A percentile compares a stretch with the other conserved stretches of the same genome.
Conservation (phyloP, 2,797 vertebrate genomes). For the Halcyon smyrnensis region DNA sequence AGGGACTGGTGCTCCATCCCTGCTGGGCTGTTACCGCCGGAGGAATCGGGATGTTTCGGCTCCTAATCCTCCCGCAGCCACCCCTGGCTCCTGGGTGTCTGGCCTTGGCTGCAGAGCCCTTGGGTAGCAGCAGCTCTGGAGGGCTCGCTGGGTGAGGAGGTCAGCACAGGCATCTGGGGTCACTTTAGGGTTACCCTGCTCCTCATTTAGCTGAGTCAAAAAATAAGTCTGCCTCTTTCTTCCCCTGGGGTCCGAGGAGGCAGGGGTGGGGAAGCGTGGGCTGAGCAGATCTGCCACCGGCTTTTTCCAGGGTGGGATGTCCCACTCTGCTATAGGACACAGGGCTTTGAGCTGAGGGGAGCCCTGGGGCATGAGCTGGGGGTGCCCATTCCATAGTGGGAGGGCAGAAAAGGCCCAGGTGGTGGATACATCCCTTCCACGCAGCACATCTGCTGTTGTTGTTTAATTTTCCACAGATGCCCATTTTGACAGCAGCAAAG, state of each 20-base stretch:
- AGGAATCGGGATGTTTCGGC: not conserved
- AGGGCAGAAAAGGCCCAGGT: not conserved
- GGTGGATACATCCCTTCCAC: accelerated
- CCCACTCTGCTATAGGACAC: accelerated
- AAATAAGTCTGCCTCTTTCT: not conserved
- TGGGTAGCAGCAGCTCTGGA: not conserved
- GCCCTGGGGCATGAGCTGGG: accelerated
- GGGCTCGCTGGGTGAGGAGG: slow-evolving; percentile 46
- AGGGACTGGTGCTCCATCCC: not conserved
- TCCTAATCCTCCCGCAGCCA: slow-evolving; percentile 37
- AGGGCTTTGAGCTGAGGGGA: not conserved
- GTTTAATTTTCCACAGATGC: not conserved
- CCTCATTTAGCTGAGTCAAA: not conserved
- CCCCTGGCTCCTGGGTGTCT: slow-evolving; percentile 65
- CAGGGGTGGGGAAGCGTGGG: not conserved
- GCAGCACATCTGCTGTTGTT: not conserved
- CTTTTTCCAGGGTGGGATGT: not conserved
- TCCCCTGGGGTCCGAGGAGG: not conserved
- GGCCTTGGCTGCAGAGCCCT: not conserved
- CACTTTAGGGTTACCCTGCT: not conserved
- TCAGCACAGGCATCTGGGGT: slow-evolving; percentile 62
- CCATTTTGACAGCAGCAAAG: not conserved
- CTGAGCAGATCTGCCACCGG: not conserved
- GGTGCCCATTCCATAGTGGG: accelerated
- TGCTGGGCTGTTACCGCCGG: not conserved